Evolutionary conservation across 2,113 vertebrate genomes (phyloP), one percentile per base, ranked within the genome.

Genomic region (Thamnaconus septentrionalis): DNA sequence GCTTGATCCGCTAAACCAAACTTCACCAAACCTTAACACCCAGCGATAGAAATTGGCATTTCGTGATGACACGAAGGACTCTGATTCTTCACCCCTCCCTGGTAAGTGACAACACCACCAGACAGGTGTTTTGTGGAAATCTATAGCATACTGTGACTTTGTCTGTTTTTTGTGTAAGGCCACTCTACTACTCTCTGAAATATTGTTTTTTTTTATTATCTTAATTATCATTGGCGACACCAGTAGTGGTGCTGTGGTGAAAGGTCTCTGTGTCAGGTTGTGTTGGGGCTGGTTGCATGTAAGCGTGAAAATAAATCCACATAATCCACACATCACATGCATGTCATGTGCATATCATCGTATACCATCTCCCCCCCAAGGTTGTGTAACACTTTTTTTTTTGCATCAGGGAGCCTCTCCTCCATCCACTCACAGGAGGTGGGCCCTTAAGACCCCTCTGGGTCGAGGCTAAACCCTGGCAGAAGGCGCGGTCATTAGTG

Each of bases 401-500:
- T 31, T 31, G 18, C 18, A 31, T 31, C 18, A 31, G 18, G 18
- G 18, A 31, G 18, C 9, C 12, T 60, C 18, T 31, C 18, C 11
- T 48, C 8, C 8, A 48, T 48, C 11, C 11, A 5, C 50, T 60
- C 7, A 31, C 5, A 5, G 31, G 43, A 12, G 12, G 50, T 3
- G 3, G 47, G 31, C 74, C 64, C 62, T 50, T 56, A 66, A 74
- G 62, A 62, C 52, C 45, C 62, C 8, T 12, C 56, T 74, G 61
- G 71, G 81, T 56, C 53, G 53, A 50, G 31, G 71, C 53, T 80
- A 62, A 83, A 68, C 71, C 61, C 45, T 6, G 84, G 73, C 83
- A 85, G 85, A 87, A 79, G 86, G 88, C 65, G 0, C 40, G 31
- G 67, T 76, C 69, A 79, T 83, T 83, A 85, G 74, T 69, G 65